These are phyloP conservation scores for Trichomalopsis sarcophagae DNA, from an alignment of 1,140 invertebrate genomes.

Conservation along the genomic window DNA sequence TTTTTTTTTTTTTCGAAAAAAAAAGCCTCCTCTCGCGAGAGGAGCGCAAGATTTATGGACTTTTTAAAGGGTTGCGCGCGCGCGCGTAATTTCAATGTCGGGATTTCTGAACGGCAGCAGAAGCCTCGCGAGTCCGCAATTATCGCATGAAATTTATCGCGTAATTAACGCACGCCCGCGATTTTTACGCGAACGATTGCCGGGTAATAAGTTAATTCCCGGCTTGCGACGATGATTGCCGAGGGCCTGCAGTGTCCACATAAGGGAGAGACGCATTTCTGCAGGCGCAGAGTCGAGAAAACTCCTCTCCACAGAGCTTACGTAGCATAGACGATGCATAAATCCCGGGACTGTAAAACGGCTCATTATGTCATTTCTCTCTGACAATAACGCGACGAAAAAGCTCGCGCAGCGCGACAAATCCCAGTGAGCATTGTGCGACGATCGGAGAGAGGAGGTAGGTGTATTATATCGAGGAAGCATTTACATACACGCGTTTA, in stretches of 20 bases:
- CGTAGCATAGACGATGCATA: background rate
- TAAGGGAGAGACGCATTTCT: background rate
- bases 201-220: constrained; percentile 45
- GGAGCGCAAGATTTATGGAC: constrained; percentile 36
- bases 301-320: too few relatives aligned
- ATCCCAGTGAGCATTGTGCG: constrained; percentile 29
- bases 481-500: constrained; percentile 32
- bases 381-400: background rate
- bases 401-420: background rate
- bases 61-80: background rate
- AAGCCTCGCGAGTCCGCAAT: constrained; percentile 25
- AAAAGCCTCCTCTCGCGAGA: background rate
- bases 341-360: constrained; percentile 35
- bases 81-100: constrained; percentile 42
- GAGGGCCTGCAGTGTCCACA: constrained; percentile 11
- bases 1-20: background rate
- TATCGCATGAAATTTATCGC: constrained; percentile 47
- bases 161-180: constrained; percentile 33
- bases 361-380: constrained; percentile 52
- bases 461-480: background rate
- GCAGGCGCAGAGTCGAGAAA: too few relatives aligned
- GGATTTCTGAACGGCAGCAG: background rate
- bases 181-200: constrained; percentile 19
- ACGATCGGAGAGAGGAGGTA: background rate
- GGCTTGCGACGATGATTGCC: constrained; percentile 22